A percentile compares a stretch with the other conserved stretches of the same genome.
phyloP scores from a whole-genome alignment of 1,140 invertebrate genomes.

The Pseudomyrmex concolor region DNA sequence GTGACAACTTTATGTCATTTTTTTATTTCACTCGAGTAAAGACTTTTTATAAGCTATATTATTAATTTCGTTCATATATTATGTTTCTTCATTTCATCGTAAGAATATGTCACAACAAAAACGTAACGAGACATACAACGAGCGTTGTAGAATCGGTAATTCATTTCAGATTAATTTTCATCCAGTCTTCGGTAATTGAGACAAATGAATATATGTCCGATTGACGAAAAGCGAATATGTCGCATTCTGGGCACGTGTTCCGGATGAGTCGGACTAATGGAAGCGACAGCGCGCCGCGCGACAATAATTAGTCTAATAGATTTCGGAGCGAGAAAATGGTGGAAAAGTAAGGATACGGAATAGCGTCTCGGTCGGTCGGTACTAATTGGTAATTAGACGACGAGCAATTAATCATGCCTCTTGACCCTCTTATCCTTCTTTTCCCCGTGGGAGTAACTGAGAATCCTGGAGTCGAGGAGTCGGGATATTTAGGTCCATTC shows the following conservation, averaged over 20 bases:
- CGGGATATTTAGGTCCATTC: conserved; percentile 74
- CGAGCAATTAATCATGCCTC: conserved; percentile 70
- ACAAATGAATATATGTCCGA: conserved; percentile 41
- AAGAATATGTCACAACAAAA: conserved; percentile 10
- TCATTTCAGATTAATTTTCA: conserved; percentile 38
- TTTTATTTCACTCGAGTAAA: conserved; percentile 28
- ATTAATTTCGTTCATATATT: background rate
- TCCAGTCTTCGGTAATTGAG: conserved; percentile 11
- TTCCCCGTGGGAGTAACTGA: conserved; percentile 9
- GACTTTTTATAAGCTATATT: background rate
- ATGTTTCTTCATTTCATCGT: background rate
- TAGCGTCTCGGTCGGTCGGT: conserved; percentile 26
- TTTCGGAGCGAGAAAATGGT: conserved; percentile 22
- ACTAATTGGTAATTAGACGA: conserved; percentile 76
- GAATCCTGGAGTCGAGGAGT: conserved; percentile 63
- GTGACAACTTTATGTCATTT: conserved; percentile 49
- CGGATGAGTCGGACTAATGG: conserved; percentile 36
- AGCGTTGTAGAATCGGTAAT: background rate
- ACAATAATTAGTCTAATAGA: conserved; percentile 57
- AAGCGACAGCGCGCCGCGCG: conserved; percentile 15
- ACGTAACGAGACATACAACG: background rate
- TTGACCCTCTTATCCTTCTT: conserved; percentile 63
- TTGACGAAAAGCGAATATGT: conserved; percentile 7
- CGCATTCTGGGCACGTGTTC: conserved; percentile 34
- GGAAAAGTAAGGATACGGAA: conserved; percentile 28